Percentiles rank a stretch among this genome's conserved stretches.
phyloP scores from a whole-genome alignment of 2,888 invertebrate species.

The Caenorhabditis sp. region DNA sequence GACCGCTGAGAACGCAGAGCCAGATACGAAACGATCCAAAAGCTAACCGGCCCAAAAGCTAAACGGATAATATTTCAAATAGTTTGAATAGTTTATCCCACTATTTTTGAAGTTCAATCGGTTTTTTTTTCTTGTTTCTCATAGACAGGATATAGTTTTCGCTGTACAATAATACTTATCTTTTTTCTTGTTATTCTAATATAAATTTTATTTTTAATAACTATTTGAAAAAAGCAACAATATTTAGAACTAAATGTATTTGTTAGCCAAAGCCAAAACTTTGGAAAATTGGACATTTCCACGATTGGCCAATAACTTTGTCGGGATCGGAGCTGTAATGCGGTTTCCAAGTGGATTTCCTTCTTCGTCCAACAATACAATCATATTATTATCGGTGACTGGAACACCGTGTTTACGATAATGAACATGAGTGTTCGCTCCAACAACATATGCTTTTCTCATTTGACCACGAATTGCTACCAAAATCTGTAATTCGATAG shows the following conservation, averaged over 20 bases:
- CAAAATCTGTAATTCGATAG: slow-evolving; percentile 50
- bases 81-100: background rate
- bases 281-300: slow-evolving; percentile 65
- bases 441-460: slow-evolving; percentile 68
- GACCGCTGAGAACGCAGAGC: background rate
- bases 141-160: background rate
- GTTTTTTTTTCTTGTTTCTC: background rate
- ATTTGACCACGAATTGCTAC: slow-evolving; percentile 70
- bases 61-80: slow-evolving; percentile 1
- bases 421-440: slow-evolving; percentile 64
- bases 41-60: background rate
- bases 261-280: slow-evolving; percentile 69
- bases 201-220: slow-evolving; percentile 6
- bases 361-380: slow-evolving; percentile 80
- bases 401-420: slow-evolving; percentile 68
- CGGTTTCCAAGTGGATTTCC: slow-evolving; percentile 90
- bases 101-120: background rate
- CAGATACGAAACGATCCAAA: background rate
- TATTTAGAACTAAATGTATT: slow-evolving; percentile 56
- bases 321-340: slow-evolving; percentile 93
- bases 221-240: background rate
- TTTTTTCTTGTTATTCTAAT: background rate
- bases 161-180: background rate
- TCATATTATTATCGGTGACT: slow-evolving; percentile 76
- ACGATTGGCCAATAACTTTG: slow-evolving; percentile 57